phyloP scores from a whole-genome alignment of 2,888 invertebrate genomes.

The Dryobota labecula region DNA sequence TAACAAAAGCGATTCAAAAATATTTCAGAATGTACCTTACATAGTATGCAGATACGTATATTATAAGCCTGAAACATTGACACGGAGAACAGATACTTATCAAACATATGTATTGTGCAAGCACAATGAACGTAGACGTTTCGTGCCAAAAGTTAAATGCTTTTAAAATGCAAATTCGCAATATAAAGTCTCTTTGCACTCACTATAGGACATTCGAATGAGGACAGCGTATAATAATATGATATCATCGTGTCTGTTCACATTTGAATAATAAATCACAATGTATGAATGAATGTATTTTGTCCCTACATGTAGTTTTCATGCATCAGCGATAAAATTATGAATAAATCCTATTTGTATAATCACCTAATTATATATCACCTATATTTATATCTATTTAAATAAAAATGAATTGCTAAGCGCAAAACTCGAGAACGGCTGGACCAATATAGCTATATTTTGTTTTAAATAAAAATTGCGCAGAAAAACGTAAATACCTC shows the following conservation, averaged over 20 bases:
- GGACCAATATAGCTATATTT: too few species aligned
- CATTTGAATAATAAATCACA: conserved; percentile 47
- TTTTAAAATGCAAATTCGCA: conserved; percentile 56
- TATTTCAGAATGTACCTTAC: not conserved
- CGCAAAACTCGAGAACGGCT: too few species aligned
- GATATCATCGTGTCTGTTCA: conserved; percentile 53
- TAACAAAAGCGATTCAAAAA: not conserved
- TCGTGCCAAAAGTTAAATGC: conserved; percentile 34
- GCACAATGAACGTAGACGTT: conserved; percentile 19
- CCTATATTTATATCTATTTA: too few species aligned
- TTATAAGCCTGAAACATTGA: not conserved
- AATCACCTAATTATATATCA: not conserved
- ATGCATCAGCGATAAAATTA: conserved; percentile 13
- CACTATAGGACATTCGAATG: conserved; percentile 46
- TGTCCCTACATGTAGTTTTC: conserved; percentile 9
- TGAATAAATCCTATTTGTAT: not conserved
- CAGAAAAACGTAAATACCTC: too few species aligned
- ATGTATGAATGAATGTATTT: conserved; percentile 32
- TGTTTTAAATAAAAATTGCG: too few species aligned
- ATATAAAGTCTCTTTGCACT: conserved; percentile 46
- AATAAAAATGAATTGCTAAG: too few species aligned
- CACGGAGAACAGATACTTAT: conserved; percentile 4
- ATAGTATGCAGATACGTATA: not conserved
- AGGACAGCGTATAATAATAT: conserved; percentile 34
- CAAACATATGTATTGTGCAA: conserved; percentile 50